A percentile compares a stretch with the other conserved stretches of the same genome.
These are phyloP conservation scores for Channa maculata DNA, from an alignment of 2,113 vertebrate species.

Conservation along the genomic window DNA sequence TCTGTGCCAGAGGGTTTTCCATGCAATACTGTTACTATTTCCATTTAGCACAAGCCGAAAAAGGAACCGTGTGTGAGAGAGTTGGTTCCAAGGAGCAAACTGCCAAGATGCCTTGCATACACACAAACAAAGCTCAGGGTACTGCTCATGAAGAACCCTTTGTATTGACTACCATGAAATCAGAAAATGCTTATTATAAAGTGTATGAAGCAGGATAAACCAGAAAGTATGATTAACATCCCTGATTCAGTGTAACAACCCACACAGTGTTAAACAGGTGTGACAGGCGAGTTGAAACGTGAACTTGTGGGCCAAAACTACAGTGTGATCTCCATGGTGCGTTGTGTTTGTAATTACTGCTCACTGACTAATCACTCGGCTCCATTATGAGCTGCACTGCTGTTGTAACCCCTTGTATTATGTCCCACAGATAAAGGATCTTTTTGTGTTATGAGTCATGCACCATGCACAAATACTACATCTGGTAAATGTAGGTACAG, in stretches of 20 bases:
- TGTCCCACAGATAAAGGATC: too few species aligned
- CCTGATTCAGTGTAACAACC: neutral
- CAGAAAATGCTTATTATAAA: too few species aligned
- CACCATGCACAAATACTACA: too few species aligned
- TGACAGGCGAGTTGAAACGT: slow-evolving; percentile 3
- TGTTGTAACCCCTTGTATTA: too few species aligned
- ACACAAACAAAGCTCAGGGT: neutral
- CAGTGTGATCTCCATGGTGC: neutral
- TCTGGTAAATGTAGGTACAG: too few species aligned
- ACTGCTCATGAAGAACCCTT: neutral
- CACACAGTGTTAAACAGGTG: neutral
- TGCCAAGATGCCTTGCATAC: neutral
- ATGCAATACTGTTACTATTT: neutral
- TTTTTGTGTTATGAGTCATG: too few species aligned
- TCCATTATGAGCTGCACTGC: neutral
- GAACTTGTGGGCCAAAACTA: neutral
- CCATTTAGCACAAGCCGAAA: slow-evolving; percentile 13
- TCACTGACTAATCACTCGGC: slow-evolving; percentile 17
- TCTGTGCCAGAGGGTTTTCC: slow-evolving; percentile 8
- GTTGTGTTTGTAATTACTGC: neutral
- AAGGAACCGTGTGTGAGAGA: slow-evolving; percentile 11
- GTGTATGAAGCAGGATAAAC: too few species aligned
- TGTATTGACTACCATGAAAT: too few species aligned
- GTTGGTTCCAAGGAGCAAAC: neutral
- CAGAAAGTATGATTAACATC: neutral